A percentile compares a stretch with the other conserved stretches of the same genome.
These are phyloP conservation scores for Microchirus variegatus DNA, from an alignment of 2,797 vertebrate species.

Conservation along the genomic window DNA sequence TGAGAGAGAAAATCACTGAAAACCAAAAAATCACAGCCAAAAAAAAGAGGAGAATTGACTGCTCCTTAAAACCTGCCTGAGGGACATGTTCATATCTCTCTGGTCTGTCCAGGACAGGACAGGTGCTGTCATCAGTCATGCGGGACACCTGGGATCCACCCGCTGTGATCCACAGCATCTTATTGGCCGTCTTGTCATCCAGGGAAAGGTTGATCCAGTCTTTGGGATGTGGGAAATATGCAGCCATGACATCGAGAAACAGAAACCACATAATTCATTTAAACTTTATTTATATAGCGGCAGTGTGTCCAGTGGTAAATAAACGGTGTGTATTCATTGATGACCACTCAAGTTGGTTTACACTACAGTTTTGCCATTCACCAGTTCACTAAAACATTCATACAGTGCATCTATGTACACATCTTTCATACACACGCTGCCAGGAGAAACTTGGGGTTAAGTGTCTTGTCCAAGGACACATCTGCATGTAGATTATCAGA, in stretches of 20 bases:
- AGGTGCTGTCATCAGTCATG: constrained; percentile 61
- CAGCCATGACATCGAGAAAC: neutral
- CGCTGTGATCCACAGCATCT: constrained; percentile 68
- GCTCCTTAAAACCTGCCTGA: constrained; percentile 47
- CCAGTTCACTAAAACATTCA: too few species aligned
- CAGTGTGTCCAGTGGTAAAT: too few species aligned
- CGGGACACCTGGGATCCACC: constrained; percentile 56
- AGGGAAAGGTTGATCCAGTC: constrained; percentile 64
- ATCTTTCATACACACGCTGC: too few species aligned
- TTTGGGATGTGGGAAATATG: constrained; percentile 4
- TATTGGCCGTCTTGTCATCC: constrained; percentile 71
- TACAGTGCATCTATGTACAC: too few species aligned
- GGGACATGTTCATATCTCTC: constrained; percentile 65
- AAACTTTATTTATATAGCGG: too few species aligned
- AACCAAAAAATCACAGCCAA: neutral
- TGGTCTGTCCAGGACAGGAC: constrained; percentile 66
- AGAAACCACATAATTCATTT: neutral
- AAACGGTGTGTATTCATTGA: too few species aligned
- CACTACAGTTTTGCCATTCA: too few species aligned
- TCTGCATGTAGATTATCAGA: too few species aligned
- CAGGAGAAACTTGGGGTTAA: too few species aligned
- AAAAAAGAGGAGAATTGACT: neutral
- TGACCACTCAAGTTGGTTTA: too few species aligned
- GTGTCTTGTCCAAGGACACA: too few species aligned
- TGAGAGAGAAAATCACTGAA: neutral